Percentiles rank a stretch among this genome's conserved stretches.
phyloP scores from a whole-genome alignment of 1,140 invertebrate species.

The Aphidius ervi region DNA sequence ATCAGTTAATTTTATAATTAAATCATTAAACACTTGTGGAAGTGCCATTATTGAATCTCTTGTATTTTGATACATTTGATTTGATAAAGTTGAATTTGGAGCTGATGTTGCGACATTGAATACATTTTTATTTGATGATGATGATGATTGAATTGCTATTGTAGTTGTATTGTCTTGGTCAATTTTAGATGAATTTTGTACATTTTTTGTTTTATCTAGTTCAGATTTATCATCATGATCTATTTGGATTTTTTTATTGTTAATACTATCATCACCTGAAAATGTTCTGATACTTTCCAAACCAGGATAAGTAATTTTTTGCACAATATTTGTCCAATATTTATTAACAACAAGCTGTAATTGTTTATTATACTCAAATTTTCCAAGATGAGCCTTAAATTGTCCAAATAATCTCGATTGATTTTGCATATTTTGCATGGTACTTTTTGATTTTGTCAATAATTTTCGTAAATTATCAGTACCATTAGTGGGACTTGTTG shows the following conservation, averaged over 20 bases:
- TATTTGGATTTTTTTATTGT: slow-evolving; percentile 24
- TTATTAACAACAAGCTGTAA: slow-evolving; percentile 52
- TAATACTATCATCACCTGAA: slow-evolving; percentile 41
- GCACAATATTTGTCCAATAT: slow-evolving; percentile 53
- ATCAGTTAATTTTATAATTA: slow-evolving; percentile 39
- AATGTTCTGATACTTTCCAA: slow-evolving; percentile 42
- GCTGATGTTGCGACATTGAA: background rate
- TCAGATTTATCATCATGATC: too few relatives aligned
- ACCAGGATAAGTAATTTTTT: slow-evolving; percentile 45
- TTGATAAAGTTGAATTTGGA: background rate
- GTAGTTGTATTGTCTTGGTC: too few relatives aligned
- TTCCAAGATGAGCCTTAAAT: slow-evolving; percentile 51
- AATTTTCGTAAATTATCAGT: slow-evolving; percentile 28
- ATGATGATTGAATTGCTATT: too few relatives aligned
- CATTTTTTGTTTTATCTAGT: too few relatives aligned
- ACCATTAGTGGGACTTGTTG: slow-evolving; percentile 33
- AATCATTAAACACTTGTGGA: slow-evolving; percentile 38
- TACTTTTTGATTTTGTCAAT: slow-evolving; percentile 41
- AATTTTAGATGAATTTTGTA: too few relatives aligned
- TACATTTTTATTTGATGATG: too few relatives aligned
- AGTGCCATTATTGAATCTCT: slow-evolving; percentile 35
- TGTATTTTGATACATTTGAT: slow-evolving; percentile 17
- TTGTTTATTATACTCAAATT: slow-evolving; percentile 50
- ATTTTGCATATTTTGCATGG: slow-evolving; percentile 38
- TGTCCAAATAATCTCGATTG: slow-evolving; percentile 54